Conservation (phyloP, 2,797 vertebrate species). For the Rhincodon typus region DNA sequence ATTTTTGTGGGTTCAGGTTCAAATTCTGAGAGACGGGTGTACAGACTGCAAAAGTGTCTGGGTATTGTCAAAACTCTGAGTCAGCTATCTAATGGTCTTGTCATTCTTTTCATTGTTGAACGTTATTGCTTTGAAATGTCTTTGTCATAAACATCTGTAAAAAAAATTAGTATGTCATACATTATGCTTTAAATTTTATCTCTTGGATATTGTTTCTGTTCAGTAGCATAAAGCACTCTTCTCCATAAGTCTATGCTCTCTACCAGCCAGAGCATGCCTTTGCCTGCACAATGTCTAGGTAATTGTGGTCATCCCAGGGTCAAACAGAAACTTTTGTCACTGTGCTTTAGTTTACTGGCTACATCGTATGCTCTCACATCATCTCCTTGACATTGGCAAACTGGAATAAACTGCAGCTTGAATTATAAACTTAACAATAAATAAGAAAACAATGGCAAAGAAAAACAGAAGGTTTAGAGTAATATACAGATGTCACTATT, state of each 20-base stretch:
- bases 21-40: not conserved
- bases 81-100: not conserved
- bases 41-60: not conserved
- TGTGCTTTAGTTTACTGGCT: not conserved
- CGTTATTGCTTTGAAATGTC: not conserved
- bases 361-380: not conserved
- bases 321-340: constrained; percentile 9
- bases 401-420: not conserved
- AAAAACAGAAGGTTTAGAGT: not conserved
- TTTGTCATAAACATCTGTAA: not conserved
- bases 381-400: not conserved
- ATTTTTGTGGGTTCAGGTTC: constrained; percentile 12
- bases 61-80: not conserved
- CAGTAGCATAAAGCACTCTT: not conserved
- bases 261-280: not conserved
- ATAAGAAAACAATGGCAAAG: not conserved
- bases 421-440: not conserved
- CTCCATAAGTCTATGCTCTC: not conserved
- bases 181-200: not conserved
- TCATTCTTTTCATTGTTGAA: not conserved
- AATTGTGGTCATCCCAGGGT: not conserved
- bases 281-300: not conserved
- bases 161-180: not conserved
- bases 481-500: not conserved
- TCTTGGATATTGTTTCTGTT: not conserved